Conservation (phyloP, 2,888 invertebrate genomes). For the Drosophila incognita region DNA sequence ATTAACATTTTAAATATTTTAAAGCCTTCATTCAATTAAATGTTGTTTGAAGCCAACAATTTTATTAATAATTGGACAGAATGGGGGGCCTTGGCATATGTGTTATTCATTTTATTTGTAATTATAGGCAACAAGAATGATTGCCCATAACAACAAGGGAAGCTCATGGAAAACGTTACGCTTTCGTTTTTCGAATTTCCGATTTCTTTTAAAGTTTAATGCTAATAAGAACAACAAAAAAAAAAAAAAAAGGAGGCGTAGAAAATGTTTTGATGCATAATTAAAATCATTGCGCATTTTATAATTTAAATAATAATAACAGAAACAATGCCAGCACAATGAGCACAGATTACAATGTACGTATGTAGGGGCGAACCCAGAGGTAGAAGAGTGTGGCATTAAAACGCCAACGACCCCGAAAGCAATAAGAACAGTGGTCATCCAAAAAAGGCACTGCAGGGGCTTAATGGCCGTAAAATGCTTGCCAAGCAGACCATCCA, state of each 20-base stretch:
- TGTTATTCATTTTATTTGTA: slow-evolving; percentile 51
- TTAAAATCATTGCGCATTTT: slow-evolving; percentile 67
- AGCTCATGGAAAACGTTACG: background rate
- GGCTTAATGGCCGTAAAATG: slow-evolving; percentile 76
- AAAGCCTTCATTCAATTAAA: slow-evolving; percentile 63
- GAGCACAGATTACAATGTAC: slow-evolving; percentile 55
- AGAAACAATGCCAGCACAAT: slow-evolving; percentile 56
- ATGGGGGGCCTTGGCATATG: slow-evolving; percentile 34
- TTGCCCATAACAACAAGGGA: slow-evolving; percentile 17
- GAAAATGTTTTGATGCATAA: slow-evolving; percentile 64
- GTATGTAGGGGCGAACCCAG: slow-evolving; percentile 36
- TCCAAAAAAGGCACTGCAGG: slow-evolving; percentile 55
- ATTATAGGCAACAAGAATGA: slow-evolving; percentile 59
- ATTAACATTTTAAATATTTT: slow-evolving; percentile 38
- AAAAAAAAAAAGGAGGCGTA: slow-evolving; percentile 17
- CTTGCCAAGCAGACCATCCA: slow-evolving; percentile 62
- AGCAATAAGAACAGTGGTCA: slow-evolving; percentile 40
- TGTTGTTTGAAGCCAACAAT: slow-evolving; percentile 35
- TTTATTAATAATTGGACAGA: slow-evolving; percentile 3
- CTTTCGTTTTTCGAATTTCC: slow-evolving; percentile 1
- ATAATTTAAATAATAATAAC: slow-evolving; percentile 68
- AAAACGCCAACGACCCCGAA: slow-evolving; percentile 38
- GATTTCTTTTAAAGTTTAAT: slow-evolving; percentile 26
- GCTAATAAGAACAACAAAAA: slow-evolving; percentile 6
- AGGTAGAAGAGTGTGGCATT: slow-evolving; percentile 27